Evolutionary conservation across 2,888 invertebrate genomes (phyloP).

Genomic region (Sarcophaga variegata): DNA sequence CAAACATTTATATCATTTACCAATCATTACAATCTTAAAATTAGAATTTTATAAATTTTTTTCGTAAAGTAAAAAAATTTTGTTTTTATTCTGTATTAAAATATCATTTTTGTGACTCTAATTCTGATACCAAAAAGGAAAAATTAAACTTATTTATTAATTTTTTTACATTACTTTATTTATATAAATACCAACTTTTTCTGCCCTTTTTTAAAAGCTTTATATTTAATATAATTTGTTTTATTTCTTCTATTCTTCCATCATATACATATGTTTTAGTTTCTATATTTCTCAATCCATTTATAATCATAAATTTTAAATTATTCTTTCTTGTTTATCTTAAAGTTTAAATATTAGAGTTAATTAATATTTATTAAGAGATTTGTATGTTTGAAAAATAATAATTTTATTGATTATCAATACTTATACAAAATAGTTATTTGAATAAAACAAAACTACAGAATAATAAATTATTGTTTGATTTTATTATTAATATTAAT

Average conservation of each 20-base stretch:
- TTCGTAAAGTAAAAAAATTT: slow-evolving; percentile 6
- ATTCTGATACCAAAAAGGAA: slow-evolving; percentile 63
- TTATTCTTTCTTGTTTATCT: slow-evolving; percentile 27
- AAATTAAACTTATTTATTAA: slow-evolving; percentile 9
- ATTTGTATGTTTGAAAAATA: slow-evolving; percentile 53
- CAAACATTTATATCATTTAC: neutral
- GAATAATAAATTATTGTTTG: slow-evolving; percentile 20
- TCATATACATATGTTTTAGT: neutral
- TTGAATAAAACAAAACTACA: slow-evolving; percentile 49
- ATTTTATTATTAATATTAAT: slow-evolving; percentile 39
- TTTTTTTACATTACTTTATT: slow-evolving; percentile 28
- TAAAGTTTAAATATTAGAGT: slow-evolving; percentile 41
- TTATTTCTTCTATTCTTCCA: slow-evolving; percentile 5
- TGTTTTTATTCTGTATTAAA: slow-evolving; percentile 3
- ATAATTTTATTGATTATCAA: slow-evolving; percentile 62
- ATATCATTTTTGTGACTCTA: slow-evolving; percentile 24
- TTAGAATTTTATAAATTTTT: slow-evolving; percentile 21
- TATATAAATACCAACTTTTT: neutral
- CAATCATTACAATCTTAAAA: slow-evolving; percentile 19
- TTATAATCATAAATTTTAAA: neutral
- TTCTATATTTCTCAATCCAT: slow-evolving; percentile 15
- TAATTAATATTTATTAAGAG: slow-evolving; percentile 52
- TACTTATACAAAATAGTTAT: slow-evolving; percentile 59
- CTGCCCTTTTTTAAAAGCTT: slow-evolving; percentile 32
- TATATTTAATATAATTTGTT: slow-evolving; percentile 52